These are phyloP conservation scores for Syngnathus rostellatus DNA, from an alignment of 2,797 vertebrate genomes.

Conservation along the genomic window DNA sequence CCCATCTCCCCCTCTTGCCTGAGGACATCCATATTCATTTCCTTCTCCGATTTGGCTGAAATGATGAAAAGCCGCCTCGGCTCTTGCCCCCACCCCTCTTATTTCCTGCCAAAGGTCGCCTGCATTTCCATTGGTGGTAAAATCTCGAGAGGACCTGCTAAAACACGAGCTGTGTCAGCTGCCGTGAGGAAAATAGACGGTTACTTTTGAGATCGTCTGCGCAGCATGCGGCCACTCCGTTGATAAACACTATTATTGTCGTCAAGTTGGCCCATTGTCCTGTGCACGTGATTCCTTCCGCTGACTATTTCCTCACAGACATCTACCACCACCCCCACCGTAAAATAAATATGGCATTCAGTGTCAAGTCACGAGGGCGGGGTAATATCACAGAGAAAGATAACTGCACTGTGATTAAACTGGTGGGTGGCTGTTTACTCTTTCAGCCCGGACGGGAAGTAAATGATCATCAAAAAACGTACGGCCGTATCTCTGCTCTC, in stretches of 20 bases:
- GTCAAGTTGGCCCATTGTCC: slow-evolving; percentile 9
- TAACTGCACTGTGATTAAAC: slow-evolving; percentile 85
- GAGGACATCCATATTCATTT: slow-evolving; percentile 79
- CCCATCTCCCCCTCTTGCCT: slow-evolving; percentile 64
- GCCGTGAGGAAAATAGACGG: not conserved
- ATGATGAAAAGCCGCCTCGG: slow-evolving; percentile 71
- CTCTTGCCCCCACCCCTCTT: slow-evolving; percentile 55
- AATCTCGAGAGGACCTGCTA: not conserved
- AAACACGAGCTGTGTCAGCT: not conserved
- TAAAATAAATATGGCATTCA: slow-evolving; percentile 34
- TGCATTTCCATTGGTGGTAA: slow-evolving; percentile 56
- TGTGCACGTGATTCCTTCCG: slow-evolving; percentile 17
- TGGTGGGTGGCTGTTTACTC: slow-evolving; percentile 78
- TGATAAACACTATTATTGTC: slow-evolving; percentile 14
- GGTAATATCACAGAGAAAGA: slow-evolving; percentile 75
- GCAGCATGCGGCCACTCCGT: not conserved
- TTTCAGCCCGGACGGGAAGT: slow-evolving; percentile 77
- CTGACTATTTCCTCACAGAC: slow-evolving; percentile 7
- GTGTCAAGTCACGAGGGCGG: slow-evolving; percentile 44
- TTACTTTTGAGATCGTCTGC: slow-evolving; percentile 4
- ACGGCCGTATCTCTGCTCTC: not conserved
- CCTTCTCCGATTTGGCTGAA: slow-evolving; percentile 74
- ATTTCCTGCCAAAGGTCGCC: slow-evolving; percentile 67
- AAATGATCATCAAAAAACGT: slow-evolving; percentile 84
- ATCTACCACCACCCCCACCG: not conserved